Percentiles rank a stretch among this genome's conserved stretches.
Evolutionary conservation across 1,140 invertebrate species (phyloP).

Genomic region (Alviniconcha marisindica): DNA sequence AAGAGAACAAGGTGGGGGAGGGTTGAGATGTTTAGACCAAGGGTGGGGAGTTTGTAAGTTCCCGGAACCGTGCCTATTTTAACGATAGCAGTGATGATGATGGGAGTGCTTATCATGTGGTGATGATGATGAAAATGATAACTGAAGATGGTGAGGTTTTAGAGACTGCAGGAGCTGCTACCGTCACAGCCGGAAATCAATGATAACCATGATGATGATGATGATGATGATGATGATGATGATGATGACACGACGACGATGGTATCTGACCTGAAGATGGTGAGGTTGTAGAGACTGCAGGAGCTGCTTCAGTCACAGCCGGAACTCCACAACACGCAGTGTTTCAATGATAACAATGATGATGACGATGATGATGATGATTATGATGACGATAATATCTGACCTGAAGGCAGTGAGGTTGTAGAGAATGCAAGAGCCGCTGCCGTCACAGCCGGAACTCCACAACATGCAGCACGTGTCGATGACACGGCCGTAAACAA

Average conservation of each 20-base stretch:
- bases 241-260: too few species aligned
- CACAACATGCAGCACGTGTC: conserved; percentile 52
- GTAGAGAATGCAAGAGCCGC: conserved; percentile 19
- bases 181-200: too few species aligned
- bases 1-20: background rate
- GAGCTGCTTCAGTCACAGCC: conserved; percentile 10
- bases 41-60: too few species aligned
- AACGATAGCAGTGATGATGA: too few species aligned
- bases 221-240: too few species aligned
- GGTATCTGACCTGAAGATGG: background rate
- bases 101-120: too few species aligned
- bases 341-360: background rate
- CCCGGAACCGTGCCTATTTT: too few species aligned
- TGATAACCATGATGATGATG: too few species aligned
- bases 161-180: too few species aligned
- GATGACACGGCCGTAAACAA: conserved; percentile 53
- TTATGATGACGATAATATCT: background rate
- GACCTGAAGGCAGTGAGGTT: background rate
- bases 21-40: too few species aligned
- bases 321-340: conserved; percentile 42
- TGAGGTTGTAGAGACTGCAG: conserved; percentile 12
- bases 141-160: too few species aligned
- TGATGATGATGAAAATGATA: too few species aligned
- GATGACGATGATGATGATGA: background rate
- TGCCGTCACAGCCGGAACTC: conserved; percentile 25